A percentile compares a stretch with the other conserved stretches of the same genome.
Evolutionary conservation across 2,113 vertebrate genomes (phyloP).

Genomic region (Cygnus buccinator): DNA sequence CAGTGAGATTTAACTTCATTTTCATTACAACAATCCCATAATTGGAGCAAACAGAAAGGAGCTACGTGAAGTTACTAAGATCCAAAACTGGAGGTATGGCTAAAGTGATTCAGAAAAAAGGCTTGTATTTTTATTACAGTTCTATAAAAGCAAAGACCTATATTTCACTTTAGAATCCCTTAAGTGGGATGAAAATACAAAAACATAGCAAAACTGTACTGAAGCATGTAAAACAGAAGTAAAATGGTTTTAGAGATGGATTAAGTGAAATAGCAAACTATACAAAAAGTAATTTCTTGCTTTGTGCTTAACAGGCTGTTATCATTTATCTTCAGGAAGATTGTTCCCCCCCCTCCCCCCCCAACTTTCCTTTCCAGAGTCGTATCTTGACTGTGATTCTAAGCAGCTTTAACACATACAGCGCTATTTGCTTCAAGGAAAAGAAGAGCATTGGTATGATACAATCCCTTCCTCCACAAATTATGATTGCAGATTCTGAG

Average conservation of each 20-base stretch:
- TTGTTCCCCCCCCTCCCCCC: too few species aligned
- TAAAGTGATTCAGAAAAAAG: neutral
- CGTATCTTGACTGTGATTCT: neutral
- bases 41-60: neutral
- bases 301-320: slow-evolving; percentile 15
- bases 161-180: neutral
- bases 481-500: neutral
- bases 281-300: neutral
- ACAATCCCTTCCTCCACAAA: neutral
- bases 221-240: neutral
- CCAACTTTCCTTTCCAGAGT: neutral
- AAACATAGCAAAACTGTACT: neutral
- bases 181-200: slow-evolving; percentile 5
- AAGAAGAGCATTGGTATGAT: neutral
- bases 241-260: slow-evolving; percentile 6
- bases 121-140: neutral
- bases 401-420: neutral
- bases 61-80: neutral
- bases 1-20: neutral
- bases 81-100: neutral
- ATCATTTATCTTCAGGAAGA: neutral
- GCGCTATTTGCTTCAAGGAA: neutral
- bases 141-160: neutral
- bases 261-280: neutral
- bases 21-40: neutral